Conservation (phyloP, 2,888 invertebrate species). For the Cephus rjabovi region DNA sequence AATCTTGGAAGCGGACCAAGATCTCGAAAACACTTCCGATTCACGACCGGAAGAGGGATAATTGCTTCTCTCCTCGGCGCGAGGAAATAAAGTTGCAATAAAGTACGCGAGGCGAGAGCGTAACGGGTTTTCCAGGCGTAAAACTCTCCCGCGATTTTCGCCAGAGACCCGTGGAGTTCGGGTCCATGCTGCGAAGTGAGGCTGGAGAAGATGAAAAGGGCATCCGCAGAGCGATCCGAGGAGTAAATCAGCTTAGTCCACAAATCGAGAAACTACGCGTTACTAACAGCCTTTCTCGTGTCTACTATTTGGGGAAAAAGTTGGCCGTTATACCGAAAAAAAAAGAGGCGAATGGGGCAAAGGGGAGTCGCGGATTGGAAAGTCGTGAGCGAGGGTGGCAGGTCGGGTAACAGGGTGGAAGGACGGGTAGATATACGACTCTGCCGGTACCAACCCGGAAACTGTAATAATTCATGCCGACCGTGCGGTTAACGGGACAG, state of each 20-base stretch:
- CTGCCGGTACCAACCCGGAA: constrained; percentile 45
- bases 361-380: neutral
- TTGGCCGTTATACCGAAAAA: neutral
- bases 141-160: constrained; percentile 38
- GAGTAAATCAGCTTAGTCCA: constrained; percentile 46
- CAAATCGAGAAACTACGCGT: constrained; percentile 28
- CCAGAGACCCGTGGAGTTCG: constrained; percentile 14
- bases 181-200: constrained; percentile 17
- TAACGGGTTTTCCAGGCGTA: constrained; percentile 7
- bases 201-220: neutral
- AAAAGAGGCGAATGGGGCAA: neutral
- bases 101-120: constrained; percentile 15
- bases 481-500: constrained; percentile 48
- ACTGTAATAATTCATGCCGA: constrained; percentile 51
- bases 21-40: constrained; percentile 26
- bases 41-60: constrained; percentile 24
- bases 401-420: neutral
- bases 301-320: constrained; percentile 5
- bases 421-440: constrained; percentile 39
- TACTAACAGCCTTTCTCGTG: constrained; percentile 11
- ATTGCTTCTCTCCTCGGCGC: constrained; percentile 26
- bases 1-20: constrained; percentile 6
- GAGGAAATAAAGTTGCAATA: constrained; percentile 23
- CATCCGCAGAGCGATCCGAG: neutral
- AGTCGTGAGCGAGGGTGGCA: neutral